phyloP scores from a whole-genome alignment of 2,888 invertebrate genomes.

The Apotomis betuletana region DNA sequence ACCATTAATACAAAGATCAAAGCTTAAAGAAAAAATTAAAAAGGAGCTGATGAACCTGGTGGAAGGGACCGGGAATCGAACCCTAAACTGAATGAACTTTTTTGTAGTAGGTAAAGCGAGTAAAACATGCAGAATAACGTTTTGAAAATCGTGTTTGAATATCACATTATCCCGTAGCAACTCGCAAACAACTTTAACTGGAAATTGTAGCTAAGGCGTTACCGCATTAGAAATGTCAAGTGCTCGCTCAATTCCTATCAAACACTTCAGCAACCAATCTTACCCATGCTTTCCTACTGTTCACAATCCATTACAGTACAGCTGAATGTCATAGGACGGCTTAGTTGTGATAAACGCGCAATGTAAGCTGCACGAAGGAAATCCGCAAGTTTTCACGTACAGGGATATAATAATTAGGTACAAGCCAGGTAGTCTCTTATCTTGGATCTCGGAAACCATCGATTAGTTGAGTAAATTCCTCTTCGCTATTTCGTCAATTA shows the following conservation, averaged over 20 bases:
- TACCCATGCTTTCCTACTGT: not conserved
- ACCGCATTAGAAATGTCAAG: conserved; percentile 45
- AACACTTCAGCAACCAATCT: conserved; percentile 2
- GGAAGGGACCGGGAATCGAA: no score
- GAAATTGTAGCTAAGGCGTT: conserved; percentile 13
- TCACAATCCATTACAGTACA: not conserved
- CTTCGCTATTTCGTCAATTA: conserved; percentile 30
- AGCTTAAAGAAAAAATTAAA: no score
- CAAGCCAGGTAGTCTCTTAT: conserved; percentile 12
- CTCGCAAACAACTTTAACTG: not conserved
- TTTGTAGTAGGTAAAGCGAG: no score
- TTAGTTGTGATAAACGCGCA: not conserved
- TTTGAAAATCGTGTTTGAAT: no score
- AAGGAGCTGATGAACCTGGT: no score
- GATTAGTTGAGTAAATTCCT: conserved; percentile 14
- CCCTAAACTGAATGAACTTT: no score
- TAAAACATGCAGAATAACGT: no score
- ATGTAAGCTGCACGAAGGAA: not conserved
- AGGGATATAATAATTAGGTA: not conserved
- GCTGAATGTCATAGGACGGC: not conserved
- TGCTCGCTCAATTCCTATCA: conserved; percentile 41
- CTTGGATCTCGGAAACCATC: conserved; percentile 28
- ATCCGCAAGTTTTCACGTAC: no score
- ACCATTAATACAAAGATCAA: no score
- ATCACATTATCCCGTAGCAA: no score